These are phyloP conservation scores for Parnassius mnemosyne DNA, from an alignment of 2,888 invertebrate genomes.

Conservation along the genomic window DNA sequence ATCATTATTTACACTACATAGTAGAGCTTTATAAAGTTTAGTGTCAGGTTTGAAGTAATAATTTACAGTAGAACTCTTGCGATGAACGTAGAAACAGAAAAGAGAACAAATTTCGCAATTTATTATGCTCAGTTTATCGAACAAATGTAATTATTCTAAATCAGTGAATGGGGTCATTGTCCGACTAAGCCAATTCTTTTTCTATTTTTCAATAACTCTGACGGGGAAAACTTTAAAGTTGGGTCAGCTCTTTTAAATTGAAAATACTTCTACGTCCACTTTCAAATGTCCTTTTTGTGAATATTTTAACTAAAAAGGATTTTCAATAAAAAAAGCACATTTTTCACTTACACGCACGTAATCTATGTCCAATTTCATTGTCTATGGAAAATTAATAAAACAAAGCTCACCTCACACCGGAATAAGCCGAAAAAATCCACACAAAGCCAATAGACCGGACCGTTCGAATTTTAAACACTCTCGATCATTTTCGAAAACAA, in stretches of 20 bases:
- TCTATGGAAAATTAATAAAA: constrained; percentile 7
- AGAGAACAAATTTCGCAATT: constrained; percentile 14
- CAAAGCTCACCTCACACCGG: constrained; percentile 19
- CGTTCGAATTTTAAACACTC: constrained; percentile 28
- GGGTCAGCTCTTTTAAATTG: constrained; percentile 4
- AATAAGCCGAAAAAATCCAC: constrained; percentile 25
- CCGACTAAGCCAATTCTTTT: constrained; percentile 23
- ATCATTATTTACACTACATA: no score
- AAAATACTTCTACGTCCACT: constrained; percentile 1
- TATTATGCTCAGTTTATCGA: constrained; percentile 15
- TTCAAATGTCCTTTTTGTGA: constrained; percentile 1
- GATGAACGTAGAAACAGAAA: constrained; percentile 13
- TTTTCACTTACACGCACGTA: constrained; percentile 11
- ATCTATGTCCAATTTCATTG: constrained; percentile 9
- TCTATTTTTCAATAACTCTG: constrained; percentile 23
- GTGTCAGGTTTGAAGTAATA: not conserved
- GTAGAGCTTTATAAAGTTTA: no score
- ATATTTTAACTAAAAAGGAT: constrained; percentile 1
- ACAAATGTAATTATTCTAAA: constrained; percentile 23
- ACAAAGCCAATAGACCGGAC: constrained; percentile 18
- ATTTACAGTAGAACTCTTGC: constrained; percentile 1
- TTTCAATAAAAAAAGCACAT: not conserved
- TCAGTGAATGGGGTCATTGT: constrained; percentile 20
- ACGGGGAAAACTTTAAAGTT: constrained; percentile 9
- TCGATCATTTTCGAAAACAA: constrained; percentile 39